These are phyloP conservation scores for Echiichthys vipera DNA, from an alignment of 2,797 vertebrate species.

Conservation along the genomic window DNA sequence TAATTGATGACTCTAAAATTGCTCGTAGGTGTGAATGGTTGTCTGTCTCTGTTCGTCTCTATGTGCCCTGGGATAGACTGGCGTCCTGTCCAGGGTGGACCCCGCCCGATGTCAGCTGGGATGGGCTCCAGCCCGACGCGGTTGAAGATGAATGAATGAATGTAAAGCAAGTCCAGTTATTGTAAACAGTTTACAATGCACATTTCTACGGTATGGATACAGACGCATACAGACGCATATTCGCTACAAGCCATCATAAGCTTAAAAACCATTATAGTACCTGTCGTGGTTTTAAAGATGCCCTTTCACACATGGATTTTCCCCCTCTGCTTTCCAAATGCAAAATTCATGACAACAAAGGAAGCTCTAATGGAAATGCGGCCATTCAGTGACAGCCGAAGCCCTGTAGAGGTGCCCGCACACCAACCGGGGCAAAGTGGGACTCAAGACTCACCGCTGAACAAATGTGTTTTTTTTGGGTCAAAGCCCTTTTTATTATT, in stretches of 20 bases:
- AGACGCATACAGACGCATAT: neutral
- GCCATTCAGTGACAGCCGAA: constrained; percentile 7
- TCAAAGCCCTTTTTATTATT: neutral
- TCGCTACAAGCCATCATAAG: neutral
- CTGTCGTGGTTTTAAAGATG: constrained; percentile 26
- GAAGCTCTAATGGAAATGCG: constrained; percentile 13
- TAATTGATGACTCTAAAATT: too few species aligned
- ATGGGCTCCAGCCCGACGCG: too few species aligned
- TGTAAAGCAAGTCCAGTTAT: too few species aligned
- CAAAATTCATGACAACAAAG: constrained; percentile 20
- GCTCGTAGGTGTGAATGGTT: too few species aligned
- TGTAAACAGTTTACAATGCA: too few species aligned
- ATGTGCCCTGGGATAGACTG: too few species aligned
- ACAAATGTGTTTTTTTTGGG: neutral
- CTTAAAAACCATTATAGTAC: constrained; percentile 10
- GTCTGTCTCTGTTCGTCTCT: too few species aligned
- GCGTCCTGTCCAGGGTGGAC: too few species aligned
- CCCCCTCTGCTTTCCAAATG: neutral
- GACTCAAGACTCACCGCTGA: constrained; percentile 17
- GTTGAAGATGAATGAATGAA: too few species aligned
- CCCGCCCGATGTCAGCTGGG: too few species aligned
- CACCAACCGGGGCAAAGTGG: constrained; percentile 1
- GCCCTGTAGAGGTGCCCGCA: neutral
- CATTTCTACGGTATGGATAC: neutral
- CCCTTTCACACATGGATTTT: constrained; percentile 16